Conservation (phyloP, 2,888 invertebrate genomes). For the Drosophila demipolita region DNA sequence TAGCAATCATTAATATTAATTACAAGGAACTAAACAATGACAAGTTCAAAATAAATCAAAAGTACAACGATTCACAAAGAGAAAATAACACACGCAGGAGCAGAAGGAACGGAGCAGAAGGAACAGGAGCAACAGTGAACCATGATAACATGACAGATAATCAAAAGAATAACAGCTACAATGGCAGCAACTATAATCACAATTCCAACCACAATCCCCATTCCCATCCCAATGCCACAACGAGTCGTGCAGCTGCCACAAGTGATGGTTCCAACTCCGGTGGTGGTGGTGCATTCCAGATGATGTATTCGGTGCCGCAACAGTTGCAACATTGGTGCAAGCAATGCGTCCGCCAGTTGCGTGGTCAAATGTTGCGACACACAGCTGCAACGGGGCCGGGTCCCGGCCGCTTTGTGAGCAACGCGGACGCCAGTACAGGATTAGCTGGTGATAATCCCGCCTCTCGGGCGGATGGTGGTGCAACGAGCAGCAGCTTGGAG, state of each 20-base stretch:
- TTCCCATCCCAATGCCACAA: neutral
- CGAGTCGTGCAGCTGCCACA: neutral
- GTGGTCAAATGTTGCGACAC: slow-evolving; percentile 53
- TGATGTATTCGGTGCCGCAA: slow-evolving; percentile 13
- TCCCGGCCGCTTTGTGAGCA: slow-evolving; percentile 28
- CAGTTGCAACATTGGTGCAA: slow-evolving; percentile 54
- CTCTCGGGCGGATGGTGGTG: neutral
- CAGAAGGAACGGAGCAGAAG: neutral
- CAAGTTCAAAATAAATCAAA: slow-evolving; percentile 2
- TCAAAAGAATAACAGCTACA: too few relatives aligned
- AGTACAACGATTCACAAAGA: slow-evolving; percentile 31
- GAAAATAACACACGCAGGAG: too few relatives aligned
- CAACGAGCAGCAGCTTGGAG: neutral
- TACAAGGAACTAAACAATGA: slow-evolving; percentile 4
- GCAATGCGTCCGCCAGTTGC: slow-evolving; percentile 45
- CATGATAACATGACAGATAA: slow-evolving; percentile 66
- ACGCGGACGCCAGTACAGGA: slow-evolving; percentile 21
- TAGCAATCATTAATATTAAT: slow-evolving; percentile 17
- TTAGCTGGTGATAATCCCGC: neutral
- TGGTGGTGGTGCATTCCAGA: slow-evolving; percentile 1
- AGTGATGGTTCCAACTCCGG: neutral
- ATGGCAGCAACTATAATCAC: slow-evolving; percentile 1
- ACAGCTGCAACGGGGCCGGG: slow-evolving; percentile 66
- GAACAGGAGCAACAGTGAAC: slow-evolving; percentile 1
- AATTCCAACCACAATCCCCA: slow-evolving; percentile 10